Base-by-base conservation (phyloP, 1,140 invertebrate species). In the Papilio helenus region DNA sequence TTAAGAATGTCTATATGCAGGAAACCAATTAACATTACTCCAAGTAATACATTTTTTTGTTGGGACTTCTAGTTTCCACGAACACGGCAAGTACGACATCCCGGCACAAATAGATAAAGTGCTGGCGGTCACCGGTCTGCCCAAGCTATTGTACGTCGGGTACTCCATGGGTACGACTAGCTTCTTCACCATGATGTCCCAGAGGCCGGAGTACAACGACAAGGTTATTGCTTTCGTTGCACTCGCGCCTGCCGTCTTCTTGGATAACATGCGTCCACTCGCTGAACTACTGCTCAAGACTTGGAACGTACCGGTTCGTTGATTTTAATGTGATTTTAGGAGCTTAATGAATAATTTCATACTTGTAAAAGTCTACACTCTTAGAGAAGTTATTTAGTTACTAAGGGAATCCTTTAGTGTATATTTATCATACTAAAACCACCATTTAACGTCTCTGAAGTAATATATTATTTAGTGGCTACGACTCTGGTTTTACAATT, bases 51-150 rank as follows among this genome's bases (percentile, higher is more conserved):
- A 51, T 7, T 18, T 7, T n/a, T n/a, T 72, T 29, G 46, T 81
- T 46, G 39, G 44, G 58, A 0, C 71, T 86, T 88, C 0, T 79
- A 93, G 92, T 80, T 93, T 93, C 80, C 88, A 94, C 79, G 92
- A 94, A 44, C 88, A 93, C 71, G 91, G 92, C 4, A 89, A 88
- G 80, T 96, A 96, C 82, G 97, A 98, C 87, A 81, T 97, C 23
- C 96, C 97, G 42, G 96, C 97, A 0, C 95, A 96, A 87, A 95
- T 98, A 23, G 95, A 97, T 83, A 95, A 95, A 80, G 94, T 97
- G 7, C 83, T 97, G 3, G 84, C 95, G 1, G 85, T 88, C 16
- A 97, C 96, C 0, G 91, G 93, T 0, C 85, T 94, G 9, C 73
- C 90, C 5, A 94, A 96, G 72, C 29, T 97, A 0, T 90, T 95